Evolutionary conservation across 2,113 vertebrate species (phyloP).

Genomic region (Tupaia chinensis): DNA sequence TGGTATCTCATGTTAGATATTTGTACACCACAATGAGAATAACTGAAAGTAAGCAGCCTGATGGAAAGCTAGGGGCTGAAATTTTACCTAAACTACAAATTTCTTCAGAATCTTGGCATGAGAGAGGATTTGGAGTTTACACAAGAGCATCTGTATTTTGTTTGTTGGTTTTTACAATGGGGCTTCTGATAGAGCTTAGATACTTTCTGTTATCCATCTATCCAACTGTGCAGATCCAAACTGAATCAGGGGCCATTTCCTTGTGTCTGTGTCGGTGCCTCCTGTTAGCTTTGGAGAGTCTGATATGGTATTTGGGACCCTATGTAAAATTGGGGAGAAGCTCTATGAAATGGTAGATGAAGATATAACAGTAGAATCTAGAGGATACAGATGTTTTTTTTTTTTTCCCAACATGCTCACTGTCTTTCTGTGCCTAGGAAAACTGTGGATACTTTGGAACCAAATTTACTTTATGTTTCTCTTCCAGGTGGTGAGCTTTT

Average conservation of each 20-base stretch:
- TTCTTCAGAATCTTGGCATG: not conserved
- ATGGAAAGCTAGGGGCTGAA: constrained; percentile 11
- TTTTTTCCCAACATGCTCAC: rapidly evolving
- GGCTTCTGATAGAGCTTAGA: not conserved
- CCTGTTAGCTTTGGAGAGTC: not conserved
- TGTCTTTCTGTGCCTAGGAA: not conserved
- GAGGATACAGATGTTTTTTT: not conserved
- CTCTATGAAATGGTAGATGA: not conserved
- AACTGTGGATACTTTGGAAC: rapidly evolving
- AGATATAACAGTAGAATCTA: not conserved
- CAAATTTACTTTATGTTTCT: constrained; percentile 13
- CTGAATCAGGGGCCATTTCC: not conserved
- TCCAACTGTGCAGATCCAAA: not conserved
- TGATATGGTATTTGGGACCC: not conserved
- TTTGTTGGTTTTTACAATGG: constrained; percentile 58
- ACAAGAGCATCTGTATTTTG: not conserved
- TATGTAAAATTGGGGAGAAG: not conserved
- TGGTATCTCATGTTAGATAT: constrained; percentile 38
- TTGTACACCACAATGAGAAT: constrained; percentile 59
- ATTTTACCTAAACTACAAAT: constrained; percentile 28
- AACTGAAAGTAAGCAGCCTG: constrained; percentile 49
- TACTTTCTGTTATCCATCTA: not conserved
- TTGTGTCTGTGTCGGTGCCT: not conserved
- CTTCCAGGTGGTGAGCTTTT: not conserved
- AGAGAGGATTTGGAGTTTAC: constrained; percentile 46